Base-by-base conservation (phyloP, 37 sponge, comb jelly and placozoan genomes). In the Tethya wilhelma region DNA sequence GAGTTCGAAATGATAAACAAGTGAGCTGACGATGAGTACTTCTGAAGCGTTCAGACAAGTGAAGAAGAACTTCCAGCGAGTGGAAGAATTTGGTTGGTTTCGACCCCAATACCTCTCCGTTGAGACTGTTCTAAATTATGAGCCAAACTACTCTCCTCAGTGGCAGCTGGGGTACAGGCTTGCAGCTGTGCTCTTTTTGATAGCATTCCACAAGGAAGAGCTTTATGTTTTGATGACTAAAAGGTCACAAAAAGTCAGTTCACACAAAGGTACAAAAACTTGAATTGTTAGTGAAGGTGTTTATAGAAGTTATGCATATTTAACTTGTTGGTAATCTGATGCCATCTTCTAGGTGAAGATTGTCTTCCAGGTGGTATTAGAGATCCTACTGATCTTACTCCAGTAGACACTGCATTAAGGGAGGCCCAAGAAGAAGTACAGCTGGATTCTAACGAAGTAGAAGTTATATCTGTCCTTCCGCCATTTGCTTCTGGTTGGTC, bases 401-500 rank as follows among this genome's bases (percentile, higher is more conserved):
- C 46, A 0, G 82, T 73, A 31, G 63, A 72, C 2, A 86, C 92
- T 49, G 92, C 92, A 30, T 79, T 91, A 4, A 43, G 92, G 19
- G 92, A 91, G 66, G 82, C 87, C 1, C 22, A 82, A 20, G 92
- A 91, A 31, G 92, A 91, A 60, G 80, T 87, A 5, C 73, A 68
- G n/a, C 38, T 91, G 14, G 25, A 67, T 32, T 56, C 6, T 6
- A 38, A 43, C 0, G 59, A 73, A 2, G 75, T 87, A 0, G 43
- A 76, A 30, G 62, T 87, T 0, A 41, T 91, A 6, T 60, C 62
- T 30, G 3, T 66, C n/a, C 56, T 76, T 2, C 90, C 90, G 14
- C 59, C 78, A 2, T 34, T 64, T 3, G 3, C 12, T 33, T n/a
- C 80, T 39, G 56, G 59, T 7, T 20, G 63, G 31, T 0, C 19